Base-by-base conservation (phyloP, 2,888 invertebrate species). In the Myopa tessellatipennis region DNA sequence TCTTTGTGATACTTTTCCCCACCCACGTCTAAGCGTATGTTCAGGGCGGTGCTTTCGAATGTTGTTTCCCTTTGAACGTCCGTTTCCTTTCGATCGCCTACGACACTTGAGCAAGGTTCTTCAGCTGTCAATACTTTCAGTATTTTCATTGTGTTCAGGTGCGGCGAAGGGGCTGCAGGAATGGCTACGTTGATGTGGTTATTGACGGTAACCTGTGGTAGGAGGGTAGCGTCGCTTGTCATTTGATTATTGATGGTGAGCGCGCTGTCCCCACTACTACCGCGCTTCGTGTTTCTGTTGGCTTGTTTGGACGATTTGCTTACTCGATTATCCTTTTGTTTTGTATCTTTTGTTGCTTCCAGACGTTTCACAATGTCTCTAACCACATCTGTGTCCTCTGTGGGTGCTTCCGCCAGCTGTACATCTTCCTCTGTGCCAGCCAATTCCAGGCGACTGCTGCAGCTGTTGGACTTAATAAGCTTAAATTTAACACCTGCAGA, bases 381-480 rank as follows among this genome's bases (percentile, higher is more conserved):
- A 81, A 87, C 91, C 61, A 88, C 82, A 87, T 87, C 87, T 45
- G 80, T 82, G 84, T 87, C 86, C 63, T 86, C 85, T 67, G 83
- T 84, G 38, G 78, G 74, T 12, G 74, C 73, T 50, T 75, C 61
- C 0, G 38, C 61, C 61, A 70, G 40, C 34, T 50, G 36, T 40
- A 70, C 71, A 45, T 61, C 60, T 10, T 76, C 78, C 26, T 79
- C 82, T 34, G 94, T 92, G 6, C 95, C 95, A 0, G 95, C 93
- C 75, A 96, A 88, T 86, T 96, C 95, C 73, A 96, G 89, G 50
- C 96, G 91, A 86, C 95, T 95, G 85, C 95, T 95, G 87, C 95
- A 96, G 82, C 95, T 95, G 85, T 96, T 96, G 50, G 95, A 96
- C 90, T 96, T 96, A 1, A 96, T 93, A 81, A 96, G 89, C 85